Conservation (phyloP, 2,888 invertebrate species). For the Eristalis pertinax region DNA sequence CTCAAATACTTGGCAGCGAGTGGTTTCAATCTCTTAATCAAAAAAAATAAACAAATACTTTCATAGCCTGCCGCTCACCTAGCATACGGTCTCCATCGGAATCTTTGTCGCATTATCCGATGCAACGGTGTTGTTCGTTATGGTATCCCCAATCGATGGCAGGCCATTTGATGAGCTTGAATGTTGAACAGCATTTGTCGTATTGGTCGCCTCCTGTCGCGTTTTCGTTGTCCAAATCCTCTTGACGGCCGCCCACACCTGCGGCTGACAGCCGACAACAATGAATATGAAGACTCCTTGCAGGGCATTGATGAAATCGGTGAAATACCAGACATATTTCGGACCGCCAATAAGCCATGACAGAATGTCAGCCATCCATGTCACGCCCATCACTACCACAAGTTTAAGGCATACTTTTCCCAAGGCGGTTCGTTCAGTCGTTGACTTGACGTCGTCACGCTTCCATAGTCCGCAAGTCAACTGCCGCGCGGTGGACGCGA, state of each 20-base stretch:
- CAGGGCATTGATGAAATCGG: constrained; percentile 92
- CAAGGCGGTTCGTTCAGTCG: constrained; percentile 90
- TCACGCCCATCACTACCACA: constrained; percentile 91
- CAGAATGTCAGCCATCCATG: constrained; percentile 91
- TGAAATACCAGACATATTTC: constrained; percentile 90
- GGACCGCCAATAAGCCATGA: constrained; percentile 93
- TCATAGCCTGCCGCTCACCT: constrained; percentile 74
- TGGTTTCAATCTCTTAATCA: neutral
- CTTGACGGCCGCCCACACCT: constrained; percentile 88
- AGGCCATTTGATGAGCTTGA: constrained; percentile 90
- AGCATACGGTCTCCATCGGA: constrained; percentile 86
- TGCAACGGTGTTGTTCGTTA: constrained; percentile 62
- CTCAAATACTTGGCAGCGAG: constrained; percentile 61
- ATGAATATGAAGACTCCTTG: constrained; percentile 95
- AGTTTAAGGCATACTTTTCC: constrained; percentile 93
- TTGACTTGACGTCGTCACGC: constrained; percentile 92
- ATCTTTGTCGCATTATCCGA: constrained; percentile 79
- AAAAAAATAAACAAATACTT: constrained; percentile 50
- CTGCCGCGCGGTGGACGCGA: constrained; percentile 91
- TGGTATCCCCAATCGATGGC: constrained; percentile 86
- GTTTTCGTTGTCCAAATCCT: constrained; percentile 85
- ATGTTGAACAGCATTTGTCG: constrained; percentile 86
- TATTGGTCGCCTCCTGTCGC: constrained; percentile 82
- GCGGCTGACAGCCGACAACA: constrained; percentile 94
- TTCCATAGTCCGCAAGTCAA: constrained; percentile 94